Conservation (phyloP, 2,797 vertebrate species). For the Salmo trutta region DNA sequence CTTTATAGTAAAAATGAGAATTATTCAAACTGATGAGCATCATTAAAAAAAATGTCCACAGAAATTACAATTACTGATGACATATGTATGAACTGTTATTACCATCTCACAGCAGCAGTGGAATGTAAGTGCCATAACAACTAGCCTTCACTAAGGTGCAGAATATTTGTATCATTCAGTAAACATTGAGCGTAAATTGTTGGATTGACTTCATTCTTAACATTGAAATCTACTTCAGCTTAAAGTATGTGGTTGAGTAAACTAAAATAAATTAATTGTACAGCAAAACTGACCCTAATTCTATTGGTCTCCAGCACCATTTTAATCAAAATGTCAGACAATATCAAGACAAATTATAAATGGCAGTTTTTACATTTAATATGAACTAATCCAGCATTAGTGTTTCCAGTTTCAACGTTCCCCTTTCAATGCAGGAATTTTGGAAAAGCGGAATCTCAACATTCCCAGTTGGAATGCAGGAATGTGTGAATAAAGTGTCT, state of each 20-base stretch:
- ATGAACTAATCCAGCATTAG: slow-evolving; percentile 46
- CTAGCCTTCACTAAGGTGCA: neutral
- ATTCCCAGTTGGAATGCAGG: slow-evolving; percentile 9
- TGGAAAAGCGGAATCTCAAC: slow-evolving; percentile 34
- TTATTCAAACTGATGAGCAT: slow-evolving; percentile 17
- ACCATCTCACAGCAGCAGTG: neutral
- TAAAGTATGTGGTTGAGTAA: neutral
- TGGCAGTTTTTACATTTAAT: slow-evolving; percentile 16
- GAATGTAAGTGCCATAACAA: neutral
- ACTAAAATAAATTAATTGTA: neutral
- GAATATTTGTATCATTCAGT: neutral
- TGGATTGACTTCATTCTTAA: neutral
- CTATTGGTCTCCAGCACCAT: neutral
- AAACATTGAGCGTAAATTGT: neutral
- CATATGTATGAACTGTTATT: neutral
- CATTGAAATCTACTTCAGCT: neutral
- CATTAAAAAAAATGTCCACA: neutral
- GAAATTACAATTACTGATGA: neutral
- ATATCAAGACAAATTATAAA: neutral
- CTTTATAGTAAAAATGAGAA: slow-evolving; percentile 30
- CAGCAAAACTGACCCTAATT: slow-evolving; percentile 8
- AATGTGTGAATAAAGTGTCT: slow-evolving; percentile 69
- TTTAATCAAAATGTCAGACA: neutral
- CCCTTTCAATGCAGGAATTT: slow-evolving; percentile 28
- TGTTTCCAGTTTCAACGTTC: slow-evolving; percentile 35